phyloP scores from a whole-genome alignment of 2,888 invertebrate species.

The Harpagoxenus sublaevis region DNA sequence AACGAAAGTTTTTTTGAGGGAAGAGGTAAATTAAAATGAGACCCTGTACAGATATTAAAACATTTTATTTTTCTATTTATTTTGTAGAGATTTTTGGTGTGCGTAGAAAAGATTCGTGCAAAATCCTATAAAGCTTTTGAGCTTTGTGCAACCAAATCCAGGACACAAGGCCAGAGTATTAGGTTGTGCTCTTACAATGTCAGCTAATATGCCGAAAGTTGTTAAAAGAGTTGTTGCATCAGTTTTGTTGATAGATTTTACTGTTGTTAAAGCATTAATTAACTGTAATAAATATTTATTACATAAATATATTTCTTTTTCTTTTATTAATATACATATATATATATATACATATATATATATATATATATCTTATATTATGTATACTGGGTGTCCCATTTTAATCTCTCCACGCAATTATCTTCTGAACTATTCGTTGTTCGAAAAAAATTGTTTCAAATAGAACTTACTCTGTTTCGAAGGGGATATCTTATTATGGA shows the following conservation, averaged over 20 bases:
- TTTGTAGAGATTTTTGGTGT: slow-evolving; percentile 42
- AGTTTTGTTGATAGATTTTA: slow-evolving; percentile 97
- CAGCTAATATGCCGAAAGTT: slow-evolving; percentile 94
- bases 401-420: too few relatives aligned
- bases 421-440: too few relatives aligned
- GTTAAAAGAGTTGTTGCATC: slow-evolving; percentile 95
- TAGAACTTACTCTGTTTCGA: too few relatives aligned
- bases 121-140: slow-evolving; percentile 91
- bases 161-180: slow-evolving; percentile 94
- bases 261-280: slow-evolving; percentile 93
- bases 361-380: too few relatives aligned
- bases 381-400: too few relatives aligned
- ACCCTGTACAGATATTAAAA: too few relatives aligned
- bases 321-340: too few relatives aligned
- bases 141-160: slow-evolving; percentile 97
- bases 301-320: background rate
- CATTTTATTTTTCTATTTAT: background rate
- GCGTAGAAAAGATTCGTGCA: slow-evolving; percentile 92
- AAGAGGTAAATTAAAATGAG: too few relatives aligned
- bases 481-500: too few relatives aligned
- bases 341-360: too few relatives aligned
- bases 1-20: too few relatives aligned
- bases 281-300: slow-evolving; percentile 88
- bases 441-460: too few relatives aligned
- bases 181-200: slow-evolving; percentile 92